Conservation (phyloP, 2,888 invertebrate genomes). For the Catocala nupta region DNA sequence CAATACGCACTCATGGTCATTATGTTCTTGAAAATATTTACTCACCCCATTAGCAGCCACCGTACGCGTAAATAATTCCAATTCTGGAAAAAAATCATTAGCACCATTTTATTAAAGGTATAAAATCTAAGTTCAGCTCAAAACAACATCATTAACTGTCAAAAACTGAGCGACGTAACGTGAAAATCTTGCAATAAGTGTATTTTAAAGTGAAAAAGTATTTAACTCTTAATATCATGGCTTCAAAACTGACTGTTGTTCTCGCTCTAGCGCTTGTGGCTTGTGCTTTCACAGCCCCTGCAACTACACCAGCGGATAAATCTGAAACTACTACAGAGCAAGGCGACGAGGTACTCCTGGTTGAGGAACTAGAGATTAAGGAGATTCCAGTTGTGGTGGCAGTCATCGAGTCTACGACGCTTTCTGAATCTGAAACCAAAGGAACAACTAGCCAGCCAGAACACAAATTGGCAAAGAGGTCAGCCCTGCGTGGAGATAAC, state of each 20-base stretch:
- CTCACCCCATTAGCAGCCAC: slow-evolving; percentile 63
- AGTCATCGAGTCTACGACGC: slow-evolving; percentile 53
- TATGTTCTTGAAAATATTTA: slow-evolving; percentile 81
- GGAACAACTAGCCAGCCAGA: slow-evolving; percentile 38
- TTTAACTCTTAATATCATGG: slow-evolving; percentile 71
- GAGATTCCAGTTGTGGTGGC: slow-evolving; percentile 67
- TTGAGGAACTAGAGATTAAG: slow-evolving; percentile 68
- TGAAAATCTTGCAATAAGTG: slow-evolving; percentile 39
- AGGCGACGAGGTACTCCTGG: slow-evolving; percentile 53
- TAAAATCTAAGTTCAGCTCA: slow-evolving; percentile 67
- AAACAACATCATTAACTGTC: slow-evolving; percentile 35
- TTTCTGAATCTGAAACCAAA: slow-evolving; percentile 48
- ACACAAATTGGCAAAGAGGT: slow-evolving; percentile 74
- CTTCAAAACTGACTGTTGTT: slow-evolving; percentile 66
- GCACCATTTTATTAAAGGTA: slow-evolving; percentile 71
- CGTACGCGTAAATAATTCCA: slow-evolving; percentile 75
- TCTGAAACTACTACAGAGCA: slow-evolving; percentile 57
- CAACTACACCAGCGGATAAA: slow-evolving; percentile 52
- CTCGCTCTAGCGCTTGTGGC: slow-evolving; percentile 67
- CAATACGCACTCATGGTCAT: slow-evolving; percentile 79
- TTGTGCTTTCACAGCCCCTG: slow-evolving; percentile 63
- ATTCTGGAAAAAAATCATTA: slow-evolving; percentile 75
- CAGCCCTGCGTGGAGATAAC: slow-evolving; percentile 71
- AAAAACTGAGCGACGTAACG: slow-evolving; percentile 49
- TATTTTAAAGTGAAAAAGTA: slow-evolving; percentile 64